Evolutionary conservation across 2,888 invertebrate genomes (phyloP), one percentile per base, ranked within the genome.

Genomic region (Chrysopilus asiliformis): DNA sequence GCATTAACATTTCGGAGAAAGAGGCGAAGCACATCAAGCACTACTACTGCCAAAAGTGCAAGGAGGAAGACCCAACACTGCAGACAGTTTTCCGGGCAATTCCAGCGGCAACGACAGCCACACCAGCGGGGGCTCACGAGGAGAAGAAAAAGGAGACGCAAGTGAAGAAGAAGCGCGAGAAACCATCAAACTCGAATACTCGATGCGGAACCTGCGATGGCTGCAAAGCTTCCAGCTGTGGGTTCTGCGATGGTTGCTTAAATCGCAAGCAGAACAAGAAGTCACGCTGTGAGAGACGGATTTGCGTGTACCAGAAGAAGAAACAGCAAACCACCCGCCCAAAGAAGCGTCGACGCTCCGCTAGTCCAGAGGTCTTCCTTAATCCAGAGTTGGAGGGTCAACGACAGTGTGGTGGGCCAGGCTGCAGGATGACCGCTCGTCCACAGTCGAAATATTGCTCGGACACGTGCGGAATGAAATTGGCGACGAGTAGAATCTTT

Each of bases 1-100:
- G 95, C 58, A 93, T 97, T 45, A 86, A 85, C 49, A 87, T 95
- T 46, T 91, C 90, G 0, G 87, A 91, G 57, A 76, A 83, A 48
- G 90, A 93, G 56, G 86, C 95, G 0, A 90, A 89, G 53, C 76
- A 80, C 47, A 95, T 97, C 38, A 86, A 89, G 53, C 86, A 86
- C 48, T 97, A 91, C 55, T 94, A 83, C 57, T 95, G 95, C 59
- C 74, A 82, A 49, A 75, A 78, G 30, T 90, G 89, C 51, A 71
- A 77, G 47, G 79, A 83, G 49, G 84, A 86, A 53, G 86, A 90
- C 58, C 77, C 87, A 0, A 77, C 75, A 4, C 63, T 90, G 8
- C 73, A 75, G 49, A 79, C 78, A 1, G 56, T 64, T 2, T 62
- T 64, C 35, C 57, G 63, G 2, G 46, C 58, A 16, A 52, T 60